Evolutionary conservation across 2,797 vertebrate genomes (phyloP).

Genomic region (Valencia hispanica): DNA sequence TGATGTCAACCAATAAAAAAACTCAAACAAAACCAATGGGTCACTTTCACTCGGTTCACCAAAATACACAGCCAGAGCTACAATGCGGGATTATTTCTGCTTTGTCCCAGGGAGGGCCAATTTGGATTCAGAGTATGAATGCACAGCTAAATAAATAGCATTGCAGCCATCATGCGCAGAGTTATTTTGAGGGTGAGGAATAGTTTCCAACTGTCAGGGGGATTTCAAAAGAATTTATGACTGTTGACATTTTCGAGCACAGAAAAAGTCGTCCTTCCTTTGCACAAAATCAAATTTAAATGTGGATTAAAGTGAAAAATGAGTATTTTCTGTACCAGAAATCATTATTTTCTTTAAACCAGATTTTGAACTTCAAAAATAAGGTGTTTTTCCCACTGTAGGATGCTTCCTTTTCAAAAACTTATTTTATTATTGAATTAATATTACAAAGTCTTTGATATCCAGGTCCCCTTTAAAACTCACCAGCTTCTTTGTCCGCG

Average conservation of each 20-base stretch:
- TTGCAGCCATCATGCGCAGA: slow-evolving; percentile 32
- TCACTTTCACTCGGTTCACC: background rate
- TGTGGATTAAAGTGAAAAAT: background rate
- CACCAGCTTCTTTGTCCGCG: background rate
- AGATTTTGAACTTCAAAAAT: background rate
- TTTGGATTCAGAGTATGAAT: slow-evolving; percentile 4
- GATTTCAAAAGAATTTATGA: slow-evolving; percentile 37
- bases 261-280: background rate
- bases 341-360: background rate
- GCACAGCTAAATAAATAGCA: slow-evolving; percentile 36
- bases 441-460: background rate
- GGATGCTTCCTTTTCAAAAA: no score
- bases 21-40: background rate
- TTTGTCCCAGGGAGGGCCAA: background rate
- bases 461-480: background rate
- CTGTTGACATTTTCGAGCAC: background rate
- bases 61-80: background rate
- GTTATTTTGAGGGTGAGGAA: slow-evolving; percentile 44
- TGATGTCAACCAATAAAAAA: background rate
- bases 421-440: no score
- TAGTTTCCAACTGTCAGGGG: slow-evolving; percentile 22
- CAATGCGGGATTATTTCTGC: background rate
- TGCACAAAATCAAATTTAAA: background rate
- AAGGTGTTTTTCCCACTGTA: background rate
- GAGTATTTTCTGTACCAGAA: background rate